phyloP scores from a whole-genome alignment of 1,140 invertebrate genomes.

The Drosophila watanabei region DNA sequence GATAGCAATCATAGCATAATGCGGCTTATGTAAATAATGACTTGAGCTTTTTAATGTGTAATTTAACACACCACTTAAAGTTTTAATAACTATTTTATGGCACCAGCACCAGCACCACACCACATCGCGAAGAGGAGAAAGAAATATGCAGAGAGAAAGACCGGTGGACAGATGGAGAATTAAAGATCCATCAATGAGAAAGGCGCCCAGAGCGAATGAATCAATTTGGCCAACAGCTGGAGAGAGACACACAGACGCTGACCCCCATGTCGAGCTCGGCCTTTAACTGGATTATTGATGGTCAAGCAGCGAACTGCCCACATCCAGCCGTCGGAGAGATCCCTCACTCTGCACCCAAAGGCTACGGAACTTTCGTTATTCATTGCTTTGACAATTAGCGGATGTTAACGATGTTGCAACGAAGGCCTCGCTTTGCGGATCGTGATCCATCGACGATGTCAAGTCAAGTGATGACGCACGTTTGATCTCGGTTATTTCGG shows the following conservation, averaged over 20 bases:
- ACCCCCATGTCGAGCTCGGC: slow-evolving; percentile 10
- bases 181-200: slow-evolving; percentile 31
- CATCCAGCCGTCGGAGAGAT: slow-evolving; percentile 13
- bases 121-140: slow-evolving; percentile 1
- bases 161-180: slow-evolving; percentile 20
- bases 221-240: slow-evolving; percentile 20
- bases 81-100: slow-evolving; percentile 56
- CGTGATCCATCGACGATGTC: slow-evolving; percentile 28
- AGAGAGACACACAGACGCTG: background rate
- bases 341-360: slow-evolving; percentile 21
- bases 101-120: slow-evolving; percentile 5
- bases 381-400: slow-evolving; percentile 46
- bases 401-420: slow-evolving; percentile 55
- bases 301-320: slow-evolving; percentile 30
- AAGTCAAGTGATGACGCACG: slow-evolving; percentile 43
- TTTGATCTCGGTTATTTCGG: slow-evolving; percentile 26
- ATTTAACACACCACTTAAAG: slow-evolving; percentile 47
- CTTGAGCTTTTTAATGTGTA: slow-evolving; percentile 20
- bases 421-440: slow-evolving; percentile 61
- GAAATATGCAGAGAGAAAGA: slow-evolving; percentile 21
- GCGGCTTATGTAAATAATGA: slow-evolving; percentile 50
- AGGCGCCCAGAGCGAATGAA: slow-evolving; percentile 15
- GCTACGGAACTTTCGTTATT: slow-evolving; percentile 42
- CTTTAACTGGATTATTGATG: slow-evolving; percentile 49
- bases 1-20: slow-evolving; percentile 11